Percentiles rank a stretch among this genome's conserved stretches.
Conservation (phyloP, 2,888 invertebrate species). For the Antheraea yamamai region DNA sequence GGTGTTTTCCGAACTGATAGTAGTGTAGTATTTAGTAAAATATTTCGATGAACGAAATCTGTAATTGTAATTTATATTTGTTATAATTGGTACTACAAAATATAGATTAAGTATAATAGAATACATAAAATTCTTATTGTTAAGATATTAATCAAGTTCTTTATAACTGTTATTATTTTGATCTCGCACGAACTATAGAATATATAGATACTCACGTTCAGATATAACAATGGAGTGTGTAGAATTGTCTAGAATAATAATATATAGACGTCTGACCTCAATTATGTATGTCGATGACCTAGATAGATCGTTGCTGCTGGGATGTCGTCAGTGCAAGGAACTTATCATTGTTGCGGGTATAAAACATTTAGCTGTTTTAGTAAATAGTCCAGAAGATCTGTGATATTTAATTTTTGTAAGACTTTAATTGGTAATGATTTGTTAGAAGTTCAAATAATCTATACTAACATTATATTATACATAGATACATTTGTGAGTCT, state of each 20-base stretch:
- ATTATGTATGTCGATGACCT: constrained; percentile 7
- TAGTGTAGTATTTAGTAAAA: no score
- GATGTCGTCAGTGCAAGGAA: neutral
- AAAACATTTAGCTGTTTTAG: neutral
- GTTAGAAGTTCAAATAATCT: neutral
- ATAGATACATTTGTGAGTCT: no score
- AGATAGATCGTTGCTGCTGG: constrained; percentile 3
- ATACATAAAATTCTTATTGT: neutral
- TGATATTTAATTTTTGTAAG: neutral
- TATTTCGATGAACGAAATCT: neutral
- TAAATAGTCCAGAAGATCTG: neutral
- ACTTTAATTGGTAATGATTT: neutral
- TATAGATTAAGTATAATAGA: neutral
- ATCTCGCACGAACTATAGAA: neutral
- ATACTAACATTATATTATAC: no score
- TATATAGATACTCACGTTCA: neutral
- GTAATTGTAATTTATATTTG: neutral
- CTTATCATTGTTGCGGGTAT: neutral
- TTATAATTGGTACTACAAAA: neutral
- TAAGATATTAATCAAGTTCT: neutral
- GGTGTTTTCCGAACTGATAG: no score
- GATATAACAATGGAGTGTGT: neutral
- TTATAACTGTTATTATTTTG: neutral
- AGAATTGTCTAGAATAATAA: neutral
- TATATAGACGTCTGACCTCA: neutral